phyloP scores from a whole-genome alignment of 1,140 invertebrate genomes.

The Bursaphelenchus mucronatus region DNA sequence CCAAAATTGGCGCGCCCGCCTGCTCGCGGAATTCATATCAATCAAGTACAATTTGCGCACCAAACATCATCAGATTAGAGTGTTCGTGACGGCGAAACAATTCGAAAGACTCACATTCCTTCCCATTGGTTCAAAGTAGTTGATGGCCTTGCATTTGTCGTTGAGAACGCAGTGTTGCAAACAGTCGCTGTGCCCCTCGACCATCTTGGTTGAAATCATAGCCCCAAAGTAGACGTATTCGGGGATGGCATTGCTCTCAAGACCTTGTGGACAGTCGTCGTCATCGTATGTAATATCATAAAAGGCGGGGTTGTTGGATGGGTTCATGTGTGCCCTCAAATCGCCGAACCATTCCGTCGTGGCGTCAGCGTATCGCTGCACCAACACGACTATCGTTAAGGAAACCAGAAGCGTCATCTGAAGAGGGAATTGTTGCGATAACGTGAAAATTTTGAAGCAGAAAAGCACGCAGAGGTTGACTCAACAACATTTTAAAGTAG shows the following conservation, averaged over 20 bases:
- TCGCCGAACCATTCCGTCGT: constrained; percentile 61
- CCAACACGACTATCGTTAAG: neutral
- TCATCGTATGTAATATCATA: constrained; percentile 60
- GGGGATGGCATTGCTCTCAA: constrained; percentile 56
- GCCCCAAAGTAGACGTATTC: constrained; percentile 61
- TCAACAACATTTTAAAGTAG: no score
- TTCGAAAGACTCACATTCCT: constrained; percentile 40
- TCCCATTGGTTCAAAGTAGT: constrained; percentile 54
- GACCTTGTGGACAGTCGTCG: constrained; percentile 51
- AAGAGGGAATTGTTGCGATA: no score
- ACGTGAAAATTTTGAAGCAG: no score
- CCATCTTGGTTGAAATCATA: constrained; percentile 54
- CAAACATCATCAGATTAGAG: no score
- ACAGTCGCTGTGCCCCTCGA: constrained; percentile 52
- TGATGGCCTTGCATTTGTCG: constrained; percentile 53
- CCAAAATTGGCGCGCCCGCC: no score
- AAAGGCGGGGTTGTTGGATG: constrained; percentile 46
- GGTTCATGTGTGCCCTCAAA: constrained; percentile 57
- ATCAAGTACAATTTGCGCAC: neutral
- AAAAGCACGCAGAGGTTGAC: no score
- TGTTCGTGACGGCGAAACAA: no score
- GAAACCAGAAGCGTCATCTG: no score
- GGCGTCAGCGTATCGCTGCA: constrained; percentile 12
- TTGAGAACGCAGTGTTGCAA: constrained; percentile 50
- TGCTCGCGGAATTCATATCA: neutral